Base-by-base conservation (phyloP, 2,888 invertebrate genomes). In the Eupithecia subumbrata region DNA sequence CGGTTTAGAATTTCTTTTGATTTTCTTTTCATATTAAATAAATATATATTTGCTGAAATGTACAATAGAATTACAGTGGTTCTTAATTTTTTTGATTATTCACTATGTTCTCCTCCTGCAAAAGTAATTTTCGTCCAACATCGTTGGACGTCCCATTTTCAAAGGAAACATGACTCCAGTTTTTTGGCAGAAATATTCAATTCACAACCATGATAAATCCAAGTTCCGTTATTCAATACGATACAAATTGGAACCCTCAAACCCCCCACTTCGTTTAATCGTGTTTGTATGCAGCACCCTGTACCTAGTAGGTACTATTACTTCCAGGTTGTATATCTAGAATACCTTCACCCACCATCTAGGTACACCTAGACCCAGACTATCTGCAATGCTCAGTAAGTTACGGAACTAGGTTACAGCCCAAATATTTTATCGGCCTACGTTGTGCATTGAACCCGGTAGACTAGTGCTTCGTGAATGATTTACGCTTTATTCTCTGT, bases 381-480 rank as follows among this genome's bases (percentile, higher is more conserved):
- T 37, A 72, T 52, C 69, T 76, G 71, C 69, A 64, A 70, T 73
- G 70, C 78, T 74, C 78, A 78, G 77, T 79, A 81, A 68, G 43
- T 68, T 43, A 43, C n/a, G 22, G 43, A 78, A 80, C 80, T 81
- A 80, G 76, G 76, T 68, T 68, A 68, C 68, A 43, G 43, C 22
- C 68, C 68, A 68, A 68, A 70, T 70, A 70, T 60, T 70, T 70
- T 70, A 60, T 40, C 37, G 70, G 70, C 70, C 56, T 68, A 67
- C 37, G 34, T 40, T 25, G 67, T 67, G 68, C 68, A 68, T 37
- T 45, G 43, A 68, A 68, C 68, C 43, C 40, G 25, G 71, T 14
- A 48, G 14, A 8, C 64, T 64, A 2, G 30, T 9, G 34, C 64
- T 67, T 22, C n/a, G 11, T 67, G 11, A 40, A n/a, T 37, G n/a